These are phyloP conservation scores for Cossypha niveicapilla DNA, from an alignment of 2,797 vertebrate genomes.

Conservation along the genomic window DNA sequence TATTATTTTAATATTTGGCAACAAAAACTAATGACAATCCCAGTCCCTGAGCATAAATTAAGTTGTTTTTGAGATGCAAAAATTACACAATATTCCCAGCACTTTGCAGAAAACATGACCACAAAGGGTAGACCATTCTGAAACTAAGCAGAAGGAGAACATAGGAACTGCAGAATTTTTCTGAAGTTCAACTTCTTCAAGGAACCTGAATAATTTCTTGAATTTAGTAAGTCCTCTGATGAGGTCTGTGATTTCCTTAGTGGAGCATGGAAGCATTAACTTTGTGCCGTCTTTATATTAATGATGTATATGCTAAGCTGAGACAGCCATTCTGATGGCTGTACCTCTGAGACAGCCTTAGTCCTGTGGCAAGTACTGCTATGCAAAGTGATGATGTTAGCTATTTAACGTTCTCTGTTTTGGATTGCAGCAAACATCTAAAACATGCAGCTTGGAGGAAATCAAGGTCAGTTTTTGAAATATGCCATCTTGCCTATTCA, in stretches of 20 bases:
- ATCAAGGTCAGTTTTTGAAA: not conserved
- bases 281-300: not conserved
- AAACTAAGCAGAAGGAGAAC: not conserved
- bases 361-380: not conserved
- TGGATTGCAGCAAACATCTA: not conserved
- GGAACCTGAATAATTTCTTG: not conserved
- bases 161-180: not conserved
- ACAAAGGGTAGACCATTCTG: not conserved
- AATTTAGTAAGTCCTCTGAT: not conserved
- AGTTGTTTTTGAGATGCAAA: not conserved
- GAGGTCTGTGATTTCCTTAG: not conserved
- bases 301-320: not conserved
- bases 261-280: not conserved
- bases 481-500: not conserved
- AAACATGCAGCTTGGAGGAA: not conserved
- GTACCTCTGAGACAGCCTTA: not conserved
- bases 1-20: not conserved
- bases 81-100: not conserved
- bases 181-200: not conserved
- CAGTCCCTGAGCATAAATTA: not conserved
- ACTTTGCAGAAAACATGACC: not conserved
- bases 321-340: not conserved
- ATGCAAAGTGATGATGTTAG: not conserved
- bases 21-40: not conserved
- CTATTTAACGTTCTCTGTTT: not conserved